Conservation (phyloP, 2,797 vertebrate species). For the Pyrocephalus nanus region DNA sequence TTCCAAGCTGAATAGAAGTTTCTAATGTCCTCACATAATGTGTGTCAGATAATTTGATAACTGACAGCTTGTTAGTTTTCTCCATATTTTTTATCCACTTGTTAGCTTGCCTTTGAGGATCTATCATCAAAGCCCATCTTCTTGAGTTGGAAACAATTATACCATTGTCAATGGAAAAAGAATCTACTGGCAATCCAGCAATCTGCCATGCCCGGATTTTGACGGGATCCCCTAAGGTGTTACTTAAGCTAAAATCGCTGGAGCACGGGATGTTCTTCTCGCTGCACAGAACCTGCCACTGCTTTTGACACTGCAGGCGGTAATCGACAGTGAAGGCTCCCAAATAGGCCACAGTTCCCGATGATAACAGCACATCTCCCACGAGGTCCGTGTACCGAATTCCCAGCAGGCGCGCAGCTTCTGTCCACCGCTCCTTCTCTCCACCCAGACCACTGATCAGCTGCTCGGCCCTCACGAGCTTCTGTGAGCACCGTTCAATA, state of each 20-base stretch:
- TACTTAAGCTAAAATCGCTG: slow-evolving; percentile 85
- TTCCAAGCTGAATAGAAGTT: slow-evolving; percentile 89
- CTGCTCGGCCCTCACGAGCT: slow-evolving; percentile 88
- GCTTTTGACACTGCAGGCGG: slow-evolving; percentile 80
- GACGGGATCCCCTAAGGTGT: slow-evolving; percentile 87
- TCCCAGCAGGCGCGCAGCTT: slow-evolving; percentile 82
- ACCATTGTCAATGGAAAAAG: slow-evolving; percentile 92
- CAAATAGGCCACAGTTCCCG: slow-evolving; percentile 89
- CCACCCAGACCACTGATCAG: slow-evolving; percentile 92
- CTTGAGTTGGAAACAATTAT: slow-evolving; percentile 93
- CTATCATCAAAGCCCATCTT: slow-evolving; percentile 93
- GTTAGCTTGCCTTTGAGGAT: slow-evolving; percentile 95
- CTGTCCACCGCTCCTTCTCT: slow-evolving; percentile 93
- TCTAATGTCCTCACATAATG: slow-evolving; percentile 87
- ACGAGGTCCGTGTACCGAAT: slow-evolving; percentile 85
- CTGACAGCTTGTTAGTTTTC: slow-evolving; percentile 84
- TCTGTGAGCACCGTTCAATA: slow-evolving; percentile 89
- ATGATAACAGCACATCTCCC: slow-evolving; percentile 90
- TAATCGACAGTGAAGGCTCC: slow-evolving; percentile 93
- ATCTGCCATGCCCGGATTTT: slow-evolving; percentile 91
- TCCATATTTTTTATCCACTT: slow-evolving; percentile 98
- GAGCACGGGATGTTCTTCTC: slow-evolving; percentile 86
- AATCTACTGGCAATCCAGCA: slow-evolving; percentile 89
- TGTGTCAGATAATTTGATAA: slow-evolving; percentile 88
- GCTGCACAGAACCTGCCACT: slow-evolving; percentile 85